Conservation (phyloP, 2,888 invertebrate genomes). For the Geophilus truncorum region DNA sequence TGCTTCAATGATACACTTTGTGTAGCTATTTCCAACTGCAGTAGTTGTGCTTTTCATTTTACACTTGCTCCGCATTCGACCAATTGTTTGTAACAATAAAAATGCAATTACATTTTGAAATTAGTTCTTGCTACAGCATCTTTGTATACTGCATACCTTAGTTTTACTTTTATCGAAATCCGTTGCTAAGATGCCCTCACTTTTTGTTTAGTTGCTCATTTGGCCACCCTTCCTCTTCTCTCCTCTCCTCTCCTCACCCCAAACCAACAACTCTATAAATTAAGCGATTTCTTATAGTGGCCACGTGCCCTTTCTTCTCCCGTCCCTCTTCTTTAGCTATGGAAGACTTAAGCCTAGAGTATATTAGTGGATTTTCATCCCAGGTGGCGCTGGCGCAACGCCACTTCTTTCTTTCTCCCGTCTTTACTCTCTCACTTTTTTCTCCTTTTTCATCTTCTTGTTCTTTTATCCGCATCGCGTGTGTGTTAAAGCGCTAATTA, state of each 20-base stretch:
- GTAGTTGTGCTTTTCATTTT: no score
- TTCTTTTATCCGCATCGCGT: constrained; percentile 27
- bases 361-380: constrained; percentile 10
- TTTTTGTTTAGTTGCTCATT: no score
- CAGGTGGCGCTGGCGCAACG: background rate
- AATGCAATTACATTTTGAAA: no score
- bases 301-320: constrained; percentile 4
- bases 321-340: background rate
- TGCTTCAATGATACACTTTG: background rate
- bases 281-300: constrained; percentile 9
- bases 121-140: no score
- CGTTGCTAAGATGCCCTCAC: no score
- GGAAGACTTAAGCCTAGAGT: constrained; percentile 1
- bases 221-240: background rate
- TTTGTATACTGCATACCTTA: no score
- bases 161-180: no score
- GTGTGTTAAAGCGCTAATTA: constrained; percentile 27
- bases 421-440: background rate
- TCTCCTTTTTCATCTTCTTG: background rate
- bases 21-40: no score
- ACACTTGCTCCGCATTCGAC: no score
- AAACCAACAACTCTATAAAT: background rate
- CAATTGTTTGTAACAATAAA: no score
- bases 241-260: no score
- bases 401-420: background rate